Evolutionary conservation across 2,113 vertebrate species (phyloP), one percentile per base, ranked within the genome.

Genomic region (Alouatta palliata): DNA sequence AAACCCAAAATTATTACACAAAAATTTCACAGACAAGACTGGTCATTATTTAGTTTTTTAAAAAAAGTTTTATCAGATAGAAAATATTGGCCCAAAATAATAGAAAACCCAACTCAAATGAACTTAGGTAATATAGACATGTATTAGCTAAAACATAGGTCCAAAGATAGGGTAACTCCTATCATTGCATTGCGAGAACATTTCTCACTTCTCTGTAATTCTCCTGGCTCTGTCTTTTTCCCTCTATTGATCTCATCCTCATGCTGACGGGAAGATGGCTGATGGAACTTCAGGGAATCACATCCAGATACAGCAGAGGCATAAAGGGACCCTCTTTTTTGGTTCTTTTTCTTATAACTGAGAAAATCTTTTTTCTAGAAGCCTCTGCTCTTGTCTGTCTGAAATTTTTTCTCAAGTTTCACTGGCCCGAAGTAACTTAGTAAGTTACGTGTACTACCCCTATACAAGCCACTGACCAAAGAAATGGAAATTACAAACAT

Each of bases 21-120:
- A 20, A 80, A 88, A 32, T 14, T n/a, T 19, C 32, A 92, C 13
- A 4, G 54, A 64, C 14, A 91, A 91, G 61, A 21, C 10, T 71
- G 43, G 37, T 56, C 20, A 81, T 76, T 90, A 13, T 64, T 64
- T 30, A 27, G 13, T 14, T 30, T 64, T 64, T 64, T 14, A 0
- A 3, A 40, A 73, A 20, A 93, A 47, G 13, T 37, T 77, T 89
- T 79, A 68, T 81, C 30, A 79, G 43, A 80, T 61, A 68, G 37
- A 92, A 94, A 94, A 77, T 47, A 54, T 87, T 52, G 37, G 6
- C 64, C 80, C 37, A 87, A 96, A 87, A 40, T 54, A 92, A 87
- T 25, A 71, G 66, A 75, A 94, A 95, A 86, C 49, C 4, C 19
- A 94, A 93, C 8, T 83, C 11, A 86, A 96, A 49, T 49, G 27